Conservation (phyloP, 2,113 vertebrate species). For the Cranoglanis bouderius region DNA sequence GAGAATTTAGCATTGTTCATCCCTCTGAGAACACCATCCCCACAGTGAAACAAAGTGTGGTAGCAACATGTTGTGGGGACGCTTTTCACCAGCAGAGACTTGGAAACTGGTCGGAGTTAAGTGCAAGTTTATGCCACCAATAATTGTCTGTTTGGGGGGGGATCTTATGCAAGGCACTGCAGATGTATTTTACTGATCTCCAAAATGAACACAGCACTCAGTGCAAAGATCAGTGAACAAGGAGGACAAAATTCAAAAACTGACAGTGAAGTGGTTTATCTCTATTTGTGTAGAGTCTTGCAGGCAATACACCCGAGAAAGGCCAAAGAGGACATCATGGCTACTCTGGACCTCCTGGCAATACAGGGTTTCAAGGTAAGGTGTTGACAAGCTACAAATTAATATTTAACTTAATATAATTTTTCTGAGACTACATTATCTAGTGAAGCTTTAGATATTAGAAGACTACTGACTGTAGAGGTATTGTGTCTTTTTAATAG, state of each 20-base stretch:
- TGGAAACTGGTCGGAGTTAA: background rate
- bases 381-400: background rate
- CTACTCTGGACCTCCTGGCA: conserved; percentile 54
- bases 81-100: background rate
- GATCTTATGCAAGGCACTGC: background rate
- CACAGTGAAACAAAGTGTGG: background rate
- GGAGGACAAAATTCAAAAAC: background rate
- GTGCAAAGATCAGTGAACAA: background rate
- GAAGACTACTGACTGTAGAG: background rate
- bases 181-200: background rate
- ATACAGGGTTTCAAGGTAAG: conserved; percentile 65
- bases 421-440: background rate
- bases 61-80: background rate
- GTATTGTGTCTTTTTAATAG: conserved; percentile 53
- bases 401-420: background rate
- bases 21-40: background rate
- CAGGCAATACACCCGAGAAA: background rate
- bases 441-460: background rate
- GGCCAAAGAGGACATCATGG: conserved; percentile 56
- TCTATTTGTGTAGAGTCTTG: background rate
- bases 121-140: background rate
- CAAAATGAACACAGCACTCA: background rate
- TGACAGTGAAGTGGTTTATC: background rate
- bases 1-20: background rate
- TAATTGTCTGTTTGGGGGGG: background rate